Evolutionary conservation across 2,113 vertebrate genomes (phyloP).

Genomic region (Gadus chalcogrammus): DNA sequence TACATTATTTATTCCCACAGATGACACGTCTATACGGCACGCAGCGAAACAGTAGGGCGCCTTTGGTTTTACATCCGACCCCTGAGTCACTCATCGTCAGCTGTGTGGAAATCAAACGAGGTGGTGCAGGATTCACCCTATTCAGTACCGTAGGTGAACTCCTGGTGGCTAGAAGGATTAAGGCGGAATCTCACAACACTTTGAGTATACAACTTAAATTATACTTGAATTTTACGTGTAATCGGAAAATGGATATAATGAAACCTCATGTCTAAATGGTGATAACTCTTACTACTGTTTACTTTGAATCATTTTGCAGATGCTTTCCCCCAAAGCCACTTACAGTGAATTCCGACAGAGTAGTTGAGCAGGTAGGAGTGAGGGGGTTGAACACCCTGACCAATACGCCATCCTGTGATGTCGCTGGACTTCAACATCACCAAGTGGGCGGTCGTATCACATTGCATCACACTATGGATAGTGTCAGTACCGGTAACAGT

Average conservation of each 20-base stretch:
- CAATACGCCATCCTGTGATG: too few species aligned
- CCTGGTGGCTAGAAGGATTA: not conserved
- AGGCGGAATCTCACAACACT: too few species aligned
- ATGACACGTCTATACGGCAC: slow-evolving; percentile 11
- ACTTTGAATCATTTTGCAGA: not conserved
- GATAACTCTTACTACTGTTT: too few species aligned
- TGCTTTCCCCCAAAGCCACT: not conserved
- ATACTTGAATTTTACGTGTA: not conserved
- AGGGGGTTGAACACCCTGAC: too few species aligned
- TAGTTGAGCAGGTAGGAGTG: too few species aligned
- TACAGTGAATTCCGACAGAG: too few species aligned
- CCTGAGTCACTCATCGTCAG: slow-evolving; percentile 11
- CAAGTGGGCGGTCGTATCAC: too few species aligned
- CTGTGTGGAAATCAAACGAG: not conserved
- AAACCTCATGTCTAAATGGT: too few species aligned
- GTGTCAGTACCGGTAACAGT: too few species aligned
- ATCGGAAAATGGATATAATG: not conserved
- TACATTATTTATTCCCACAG: slow-evolving; percentile 50
- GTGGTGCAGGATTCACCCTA: not conserved
- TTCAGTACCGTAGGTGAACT: not conserved
- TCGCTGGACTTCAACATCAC: too few species aligned
- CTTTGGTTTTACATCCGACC: slow-evolving; percentile 22
- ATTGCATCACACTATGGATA: too few species aligned
- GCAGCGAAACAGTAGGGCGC: not conserved
- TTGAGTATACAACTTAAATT: too few species aligned